Evolutionary conservation across 2,113 vertebrate genomes (phyloP).

Genomic region (Colaptes auratus): DNA sequence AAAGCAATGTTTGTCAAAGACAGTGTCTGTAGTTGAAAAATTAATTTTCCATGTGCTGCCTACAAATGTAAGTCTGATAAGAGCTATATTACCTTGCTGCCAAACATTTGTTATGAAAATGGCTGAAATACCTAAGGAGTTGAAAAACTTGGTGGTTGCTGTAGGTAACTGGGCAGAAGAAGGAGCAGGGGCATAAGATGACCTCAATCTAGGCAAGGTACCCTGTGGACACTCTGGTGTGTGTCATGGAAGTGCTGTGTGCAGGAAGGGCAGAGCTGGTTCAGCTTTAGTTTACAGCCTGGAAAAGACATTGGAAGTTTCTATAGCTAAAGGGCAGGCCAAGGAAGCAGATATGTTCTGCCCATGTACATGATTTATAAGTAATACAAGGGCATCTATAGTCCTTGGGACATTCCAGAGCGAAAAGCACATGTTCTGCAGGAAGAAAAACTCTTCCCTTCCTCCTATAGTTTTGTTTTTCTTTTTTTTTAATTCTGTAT

Average conservation of each 20-base stretch:
- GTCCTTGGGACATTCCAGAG: neutral
- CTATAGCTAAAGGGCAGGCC: neutral
- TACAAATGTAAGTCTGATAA: neutral
- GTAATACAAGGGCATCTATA: neutral
- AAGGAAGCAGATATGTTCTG: neutral
- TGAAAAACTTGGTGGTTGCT: neutral
- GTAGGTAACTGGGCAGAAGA: neutral
- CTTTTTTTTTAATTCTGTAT: neutral
- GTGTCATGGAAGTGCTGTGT: neutral
- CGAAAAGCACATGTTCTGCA: neutral
- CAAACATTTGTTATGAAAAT: neutral
- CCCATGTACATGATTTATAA: neutral
- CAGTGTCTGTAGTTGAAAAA: neutral
- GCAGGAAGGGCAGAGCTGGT: too few species aligned
- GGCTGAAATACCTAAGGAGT: neutral
- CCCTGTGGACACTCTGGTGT: neutral
- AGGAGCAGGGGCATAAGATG: neutral
- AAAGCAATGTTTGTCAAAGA: neutral
- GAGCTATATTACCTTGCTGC: neutral
- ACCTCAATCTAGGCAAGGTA: neutral
- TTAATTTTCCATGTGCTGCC: neutral
- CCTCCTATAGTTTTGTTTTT: neutral
- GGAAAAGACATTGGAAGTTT: neutral
- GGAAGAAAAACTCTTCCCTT: neutral
- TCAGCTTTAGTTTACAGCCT: neutral